phyloP scores from a whole-genome alignment of 37 sponge, comb jelly and placozoan species.

The Beroe forskalii region DNA sequence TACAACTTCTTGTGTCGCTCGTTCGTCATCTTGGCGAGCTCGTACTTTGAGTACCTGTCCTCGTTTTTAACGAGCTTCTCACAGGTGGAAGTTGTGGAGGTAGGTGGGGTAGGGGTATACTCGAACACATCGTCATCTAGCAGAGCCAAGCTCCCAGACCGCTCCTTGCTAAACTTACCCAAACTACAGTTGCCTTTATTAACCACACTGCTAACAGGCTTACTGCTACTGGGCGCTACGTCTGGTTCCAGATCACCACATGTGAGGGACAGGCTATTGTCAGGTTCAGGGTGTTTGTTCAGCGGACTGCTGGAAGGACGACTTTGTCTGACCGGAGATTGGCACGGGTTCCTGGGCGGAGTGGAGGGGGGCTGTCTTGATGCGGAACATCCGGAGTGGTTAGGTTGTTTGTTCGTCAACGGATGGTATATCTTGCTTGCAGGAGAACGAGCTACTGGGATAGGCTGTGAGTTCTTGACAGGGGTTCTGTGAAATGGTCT shows the following conservation, averaged over 20 bases:
- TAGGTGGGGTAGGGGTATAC: neutral
- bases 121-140: slow-evolving; percentile 11
- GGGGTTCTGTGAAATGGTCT: neutral
- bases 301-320: neutral
- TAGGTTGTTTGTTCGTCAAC: neutral
- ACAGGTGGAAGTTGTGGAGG: neutral
- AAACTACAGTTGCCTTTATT: neutral
- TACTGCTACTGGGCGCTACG: neutral
- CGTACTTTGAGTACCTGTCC: slow-evolving; percentile 8
- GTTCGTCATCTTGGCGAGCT: neutral
- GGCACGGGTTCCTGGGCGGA: neutral
- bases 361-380: neutral
- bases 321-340: neutral
- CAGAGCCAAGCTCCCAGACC: neutral
- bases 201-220: neutral
- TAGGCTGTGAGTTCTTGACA: neutral
- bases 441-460: neutral
- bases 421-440: neutral
- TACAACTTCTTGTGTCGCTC: slow-evolving; percentile 3
- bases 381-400: neutral
- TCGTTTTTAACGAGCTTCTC: slow-evolving; percentile 35
- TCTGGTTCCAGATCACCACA: neutral
- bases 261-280: neutral
- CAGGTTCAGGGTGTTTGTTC: neutral
- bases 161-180: neutral